Conservation (phyloP, 53 echinoderm and acorn worm species). For the Antedon mediterranea region DNA sequence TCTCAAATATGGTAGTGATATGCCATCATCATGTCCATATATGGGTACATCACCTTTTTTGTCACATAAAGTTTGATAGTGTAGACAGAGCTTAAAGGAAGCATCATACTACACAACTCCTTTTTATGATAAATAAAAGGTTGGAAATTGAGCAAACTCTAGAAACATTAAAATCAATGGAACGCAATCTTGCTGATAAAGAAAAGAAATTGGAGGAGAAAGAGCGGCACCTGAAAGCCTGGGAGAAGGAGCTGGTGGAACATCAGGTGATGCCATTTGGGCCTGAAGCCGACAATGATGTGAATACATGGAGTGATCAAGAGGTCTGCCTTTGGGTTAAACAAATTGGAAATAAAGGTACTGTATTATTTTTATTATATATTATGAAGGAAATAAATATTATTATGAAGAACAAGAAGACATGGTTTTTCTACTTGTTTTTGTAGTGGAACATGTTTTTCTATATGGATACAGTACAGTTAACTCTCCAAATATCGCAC, state of each 20-base stretch:
- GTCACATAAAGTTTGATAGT: no score
- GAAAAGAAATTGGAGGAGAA: conserved; percentile 24
- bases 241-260: conserved; percentile 26
- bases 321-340: conserved; percentile 35
- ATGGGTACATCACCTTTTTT: no score
- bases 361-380: neutral
- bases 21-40: no score
- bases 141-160: conserved; percentile 33
- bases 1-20: no score
- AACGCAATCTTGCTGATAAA: conserved; percentile 16
- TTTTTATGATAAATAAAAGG: conserved; percentile 6
- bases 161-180: conserved; percentile 14
- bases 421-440: no score
- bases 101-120: no score
- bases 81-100: no score
- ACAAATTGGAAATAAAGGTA: conserved; percentile 31
- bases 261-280: conserved; percentile 26
- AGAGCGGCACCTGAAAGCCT: conserved; percentile 19
- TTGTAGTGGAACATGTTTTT: no score
- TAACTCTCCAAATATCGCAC: no score
- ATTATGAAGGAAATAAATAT: no score
- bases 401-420: no score
- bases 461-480: no score
- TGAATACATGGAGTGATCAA: conserved; percentile 42
- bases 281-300: conserved; percentile 24